Percentiles rank a stretch among this genome's conserved stretches.
These are phyloP conservation scores for Rhabditophanes sp. DNA, from an alignment of 2,888 invertebrate species.

Conservation along the genomic window DNA sequence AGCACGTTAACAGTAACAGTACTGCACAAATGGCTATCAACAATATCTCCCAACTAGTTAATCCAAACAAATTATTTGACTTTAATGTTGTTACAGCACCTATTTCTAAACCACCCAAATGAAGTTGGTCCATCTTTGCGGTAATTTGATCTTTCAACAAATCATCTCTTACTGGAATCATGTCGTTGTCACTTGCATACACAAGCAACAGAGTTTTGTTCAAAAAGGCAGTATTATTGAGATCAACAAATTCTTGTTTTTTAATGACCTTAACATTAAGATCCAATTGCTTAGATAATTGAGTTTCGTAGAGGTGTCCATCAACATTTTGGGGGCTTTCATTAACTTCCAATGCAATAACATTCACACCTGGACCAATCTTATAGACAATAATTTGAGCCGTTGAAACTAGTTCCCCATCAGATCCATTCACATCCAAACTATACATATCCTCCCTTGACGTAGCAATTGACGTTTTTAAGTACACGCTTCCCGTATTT, in stretches of 20 bases:
- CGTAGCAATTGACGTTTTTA: conserved; percentile 13
- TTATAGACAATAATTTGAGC: conserved; percentile 27
- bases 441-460: conserved; percentile 13
- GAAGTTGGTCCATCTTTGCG: conserved; percentile 1
- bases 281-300: conserved; percentile 15
- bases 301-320: conserved; percentile 14
- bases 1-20: conserved; percentile 13
- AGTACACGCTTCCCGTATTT: conserved; percentile 18
- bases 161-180: conserved; percentile 1
- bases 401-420: conserved; percentile 18
- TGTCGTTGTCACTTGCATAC: conserved; percentile 22
- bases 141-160: conserved; percentile 3
- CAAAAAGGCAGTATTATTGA: conserved; percentile 18
- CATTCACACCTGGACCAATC: conserved; percentile 25
- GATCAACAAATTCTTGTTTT: conserved; percentile 22
- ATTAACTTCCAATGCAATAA: conserved; percentile 24
- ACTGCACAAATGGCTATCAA: conserved; percentile 11
- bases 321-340: conserved; percentile 18
- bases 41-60: conserved; percentile 13
- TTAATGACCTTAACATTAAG: conserved; percentile 23
- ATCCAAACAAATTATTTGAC: conserved; percentile 2
- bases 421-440: conserved; percentile 20
- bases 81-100: neutral
- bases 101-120: neutral
- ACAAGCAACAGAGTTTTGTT: conserved; percentile 24